These are phyloP conservation scores for Drosophila antonietae DNA, from an alignment of 2,888 invertebrate species.

Conservation along the genomic window DNA sequence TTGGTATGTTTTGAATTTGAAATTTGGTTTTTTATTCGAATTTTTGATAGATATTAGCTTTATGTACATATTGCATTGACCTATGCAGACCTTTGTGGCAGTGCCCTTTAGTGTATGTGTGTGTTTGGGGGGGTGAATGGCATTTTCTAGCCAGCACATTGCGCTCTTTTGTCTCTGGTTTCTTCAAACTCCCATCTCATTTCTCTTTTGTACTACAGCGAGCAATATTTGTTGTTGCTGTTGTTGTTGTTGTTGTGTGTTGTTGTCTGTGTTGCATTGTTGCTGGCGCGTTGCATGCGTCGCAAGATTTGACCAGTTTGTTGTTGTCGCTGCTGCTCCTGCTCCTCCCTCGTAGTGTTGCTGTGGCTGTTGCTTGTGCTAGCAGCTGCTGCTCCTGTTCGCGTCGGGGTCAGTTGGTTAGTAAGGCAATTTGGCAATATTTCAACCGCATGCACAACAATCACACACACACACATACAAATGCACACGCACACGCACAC, in stretches of 20 bases:
- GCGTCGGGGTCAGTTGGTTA: conserved; percentile 61
- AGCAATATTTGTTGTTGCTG: conserved; percentile 58
- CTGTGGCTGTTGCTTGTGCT: conserved; percentile 37
- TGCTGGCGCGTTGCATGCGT: conserved; percentile 66
- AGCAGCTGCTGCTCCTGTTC: conserved; percentile 73
- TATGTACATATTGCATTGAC: conserved; percentile 55
- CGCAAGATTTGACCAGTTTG: conserved; percentile 27
- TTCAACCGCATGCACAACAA: conserved; percentile 58
- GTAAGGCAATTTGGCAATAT: conserved; percentile 69
- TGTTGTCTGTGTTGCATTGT: conserved; percentile 64
- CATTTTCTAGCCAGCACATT: conserved; percentile 8
- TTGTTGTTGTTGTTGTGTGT: conserved; percentile 31
- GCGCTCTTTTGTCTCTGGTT: conserved; percentile 6
- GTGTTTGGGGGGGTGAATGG: conserved; percentile 1
- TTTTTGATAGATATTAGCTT: conserved; percentile 23
- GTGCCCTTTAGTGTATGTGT: conserved; percentile 57
- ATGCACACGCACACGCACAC: neutral
- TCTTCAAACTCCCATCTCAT: conserved; percentile 2
- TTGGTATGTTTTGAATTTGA: conserved; percentile 17
- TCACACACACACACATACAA: conserved; percentile 40
- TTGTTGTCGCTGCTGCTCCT: conserved; percentile 34
- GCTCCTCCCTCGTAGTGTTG: conserved; percentile 8
- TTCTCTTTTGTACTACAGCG: conserved; percentile 48
- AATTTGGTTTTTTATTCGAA: neutral
- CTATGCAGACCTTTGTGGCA: conserved; percentile 56